Evolutionary conservation across 2,113 vertebrate genomes (phyloP).

Genomic region (Chaetops frenatus): DNA sequence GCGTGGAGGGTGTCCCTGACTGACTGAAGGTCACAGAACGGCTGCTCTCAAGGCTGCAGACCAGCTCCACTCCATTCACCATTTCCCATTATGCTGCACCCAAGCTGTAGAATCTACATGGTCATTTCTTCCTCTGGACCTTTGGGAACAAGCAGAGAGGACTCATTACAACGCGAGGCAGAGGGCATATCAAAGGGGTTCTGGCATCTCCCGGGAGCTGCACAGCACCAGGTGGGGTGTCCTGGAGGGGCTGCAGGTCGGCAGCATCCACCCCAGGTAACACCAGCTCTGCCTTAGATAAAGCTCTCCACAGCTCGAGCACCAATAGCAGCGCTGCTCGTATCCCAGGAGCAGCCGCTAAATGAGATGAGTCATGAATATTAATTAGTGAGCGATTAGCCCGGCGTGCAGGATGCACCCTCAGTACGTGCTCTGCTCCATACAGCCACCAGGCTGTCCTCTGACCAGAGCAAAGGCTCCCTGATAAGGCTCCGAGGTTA

Average conservation of each 20-base stretch:
- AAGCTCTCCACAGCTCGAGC: not conserved
- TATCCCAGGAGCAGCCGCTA: conserved; percentile 42
- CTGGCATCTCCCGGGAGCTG: not conserved
- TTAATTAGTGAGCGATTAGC: conserved; percentile 56
- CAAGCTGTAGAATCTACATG: conserved; percentile 85
- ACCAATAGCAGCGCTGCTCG: conserved; percentile 21
- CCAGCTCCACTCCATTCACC: conserved; percentile 87
- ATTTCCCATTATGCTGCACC: conserved; percentile 84
- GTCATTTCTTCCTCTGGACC: conserved; percentile 84
- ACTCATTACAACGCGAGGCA: not conserved
- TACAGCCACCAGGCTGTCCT: conserved; percentile 9
- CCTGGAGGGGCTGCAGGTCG: not conserved
- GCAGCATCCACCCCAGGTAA: not conserved
- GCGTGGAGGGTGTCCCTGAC: conserved; percentile 54
- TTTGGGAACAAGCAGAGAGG: conserved; percentile 62
- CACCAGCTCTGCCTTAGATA: conserved; percentile 2
- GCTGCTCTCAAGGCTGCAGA: conserved; percentile 87
- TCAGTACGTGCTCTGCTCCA: not conserved
- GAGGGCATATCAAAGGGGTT: not conserved
- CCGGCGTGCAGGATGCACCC: conserved; percentile 9
- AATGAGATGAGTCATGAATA: conserved; percentile 71
- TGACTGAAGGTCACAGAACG: conserved; percentile 55
- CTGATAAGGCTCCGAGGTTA: not conserved
- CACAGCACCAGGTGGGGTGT: not conserved
- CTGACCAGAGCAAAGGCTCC: conserved; percentile 1